Evolutionary conservation across 2,888 invertebrate genomes (phyloP).

Genomic region (Noctua janthe): DNA sequence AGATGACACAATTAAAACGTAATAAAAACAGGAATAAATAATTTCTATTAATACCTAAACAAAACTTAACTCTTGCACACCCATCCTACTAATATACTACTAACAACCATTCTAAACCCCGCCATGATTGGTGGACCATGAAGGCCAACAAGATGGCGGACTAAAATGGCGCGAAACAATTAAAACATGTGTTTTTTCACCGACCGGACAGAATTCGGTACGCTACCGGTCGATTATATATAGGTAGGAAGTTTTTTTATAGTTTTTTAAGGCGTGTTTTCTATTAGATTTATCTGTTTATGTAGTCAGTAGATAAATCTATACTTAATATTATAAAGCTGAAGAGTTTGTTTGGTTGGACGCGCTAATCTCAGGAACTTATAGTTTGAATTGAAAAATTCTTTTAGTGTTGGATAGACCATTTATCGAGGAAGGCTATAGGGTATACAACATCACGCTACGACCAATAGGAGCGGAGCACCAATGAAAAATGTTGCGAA

Average conservation of each 20-base stretch:
- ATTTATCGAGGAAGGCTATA: too few species aligned
- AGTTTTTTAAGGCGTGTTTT: slow-evolving; percentile 14
- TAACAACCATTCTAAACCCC: slow-evolving; percentile 32
- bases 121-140: slow-evolving; percentile 54
- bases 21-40: background rate
- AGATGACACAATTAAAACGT: too few species aligned
- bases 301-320: too few species aligned
- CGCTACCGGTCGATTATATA: slow-evolving; percentile 35
- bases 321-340: too few species aligned
- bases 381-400: too few species aligned
- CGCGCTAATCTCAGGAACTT: too few species aligned
- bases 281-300: slow-evolving; percentile 34
- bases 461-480: too few species aligned
- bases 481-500: too few species aligned
- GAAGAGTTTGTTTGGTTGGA: too few species aligned
- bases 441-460: too few species aligned
- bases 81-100: slow-evolving; percentile 16
- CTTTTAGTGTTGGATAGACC: too few species aligned
- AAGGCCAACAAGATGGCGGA: slow-evolving; percentile 57
- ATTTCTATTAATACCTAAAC: slow-evolving; percentile 1
- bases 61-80: background rate
- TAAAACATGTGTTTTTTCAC: slow-evolving; percentile 57
- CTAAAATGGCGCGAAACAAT: slow-evolving; percentile 52
- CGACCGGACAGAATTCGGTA: slow-evolving; percentile 51
- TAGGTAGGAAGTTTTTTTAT: slow-evolving; percentile 19